Conservation (phyloP, 2,888 invertebrate species). For the Eupithecia inturbata region DNA sequence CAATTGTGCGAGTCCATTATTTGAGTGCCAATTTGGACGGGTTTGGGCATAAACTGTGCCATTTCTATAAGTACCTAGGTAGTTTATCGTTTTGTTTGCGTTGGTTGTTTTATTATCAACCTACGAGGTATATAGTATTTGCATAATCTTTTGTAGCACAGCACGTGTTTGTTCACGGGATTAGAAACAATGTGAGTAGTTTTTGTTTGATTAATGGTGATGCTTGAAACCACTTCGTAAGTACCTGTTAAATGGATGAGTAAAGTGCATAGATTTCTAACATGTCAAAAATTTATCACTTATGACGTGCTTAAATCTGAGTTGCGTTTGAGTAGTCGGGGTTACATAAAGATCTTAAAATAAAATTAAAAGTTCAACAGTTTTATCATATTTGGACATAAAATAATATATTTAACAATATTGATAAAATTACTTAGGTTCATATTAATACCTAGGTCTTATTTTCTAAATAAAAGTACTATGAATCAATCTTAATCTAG, state of each 20-base stretch:
- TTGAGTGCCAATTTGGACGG: conserved; percentile 11
- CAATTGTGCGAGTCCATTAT: neutral
- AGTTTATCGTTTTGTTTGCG: conserved; percentile 32
- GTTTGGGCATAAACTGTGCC: conserved; percentile 3
- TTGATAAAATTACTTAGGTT: too few relatives aligned
- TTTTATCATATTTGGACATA: too few relatives aligned
- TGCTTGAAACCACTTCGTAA: neutral
- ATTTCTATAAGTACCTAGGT: neutral
- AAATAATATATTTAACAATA: too few relatives aligned
- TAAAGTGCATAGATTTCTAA: neutral
- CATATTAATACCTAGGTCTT: too few relatives aligned
- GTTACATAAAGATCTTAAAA: too few relatives aligned
- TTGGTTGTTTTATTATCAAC: conserved; percentile 23
- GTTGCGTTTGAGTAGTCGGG: too few relatives aligned
- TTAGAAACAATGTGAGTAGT: neutral
- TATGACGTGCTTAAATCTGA: too few relatives aligned
- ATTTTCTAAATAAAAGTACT: too few relatives aligned
- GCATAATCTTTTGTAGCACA: conserved; percentile 24
- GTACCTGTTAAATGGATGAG: neutral
- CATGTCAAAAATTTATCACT: too few relatives aligned
- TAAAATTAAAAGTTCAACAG: too few relatives aligned
- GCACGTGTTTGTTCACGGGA: conserved; percentile 22
- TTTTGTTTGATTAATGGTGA: neutral
- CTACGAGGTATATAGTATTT: conserved; percentile 18
- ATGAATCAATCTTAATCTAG: too few relatives aligned